These are phyloP conservation scores for Petrocephalus sullivani DNA, from an alignment of 2,797 vertebrate genomes.

Conservation along the genomic window DNA sequence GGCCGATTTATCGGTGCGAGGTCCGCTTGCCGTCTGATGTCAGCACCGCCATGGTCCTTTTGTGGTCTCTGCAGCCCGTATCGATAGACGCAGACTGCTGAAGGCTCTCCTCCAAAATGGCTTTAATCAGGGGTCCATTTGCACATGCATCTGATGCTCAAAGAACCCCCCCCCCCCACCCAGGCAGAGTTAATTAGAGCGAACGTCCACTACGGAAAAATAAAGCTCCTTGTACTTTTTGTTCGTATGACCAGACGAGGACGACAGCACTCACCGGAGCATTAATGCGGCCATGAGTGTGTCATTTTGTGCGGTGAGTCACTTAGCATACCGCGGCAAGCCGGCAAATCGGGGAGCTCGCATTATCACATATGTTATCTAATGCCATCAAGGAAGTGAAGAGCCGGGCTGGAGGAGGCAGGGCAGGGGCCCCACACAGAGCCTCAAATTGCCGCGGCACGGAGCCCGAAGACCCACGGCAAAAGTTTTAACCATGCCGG, in stretches of 20 bases:
- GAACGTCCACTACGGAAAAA: conserved; percentile 6
- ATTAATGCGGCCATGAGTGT: conserved; percentile 31
- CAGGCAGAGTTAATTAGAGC: conserved; percentile 18
- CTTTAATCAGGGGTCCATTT: conserved; percentile 16
- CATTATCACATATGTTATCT: conserved; percentile 33
- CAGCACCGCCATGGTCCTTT: neutral
- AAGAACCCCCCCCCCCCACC: neutral
- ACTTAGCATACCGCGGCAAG: conserved; percentile 37
- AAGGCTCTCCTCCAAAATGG: conserved; percentile 4
- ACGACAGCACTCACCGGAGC: conserved; percentile 22
- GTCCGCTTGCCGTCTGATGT: neutral
- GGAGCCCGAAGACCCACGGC: neutral
- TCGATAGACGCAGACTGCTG: conserved; percentile 5
- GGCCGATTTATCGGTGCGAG: neutral
- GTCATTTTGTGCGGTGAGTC: conserved; percentile 31
- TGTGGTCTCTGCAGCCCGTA: neutral
- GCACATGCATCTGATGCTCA: conserved; percentile 17
- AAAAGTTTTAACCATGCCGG: neutral
- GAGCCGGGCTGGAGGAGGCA: conserved; percentile 1
- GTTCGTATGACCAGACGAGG: conserved; percentile 16
- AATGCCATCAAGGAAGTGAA: conserved; percentile 31
- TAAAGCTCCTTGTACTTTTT: conserved; percentile 23
- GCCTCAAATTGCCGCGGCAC: neutral
- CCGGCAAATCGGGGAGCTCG: conserved; percentile 8
- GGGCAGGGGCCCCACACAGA: neutral